phyloP scores from a whole-genome alignment of 1,140 invertebrate species.

The Spodoptera litura region DNA sequence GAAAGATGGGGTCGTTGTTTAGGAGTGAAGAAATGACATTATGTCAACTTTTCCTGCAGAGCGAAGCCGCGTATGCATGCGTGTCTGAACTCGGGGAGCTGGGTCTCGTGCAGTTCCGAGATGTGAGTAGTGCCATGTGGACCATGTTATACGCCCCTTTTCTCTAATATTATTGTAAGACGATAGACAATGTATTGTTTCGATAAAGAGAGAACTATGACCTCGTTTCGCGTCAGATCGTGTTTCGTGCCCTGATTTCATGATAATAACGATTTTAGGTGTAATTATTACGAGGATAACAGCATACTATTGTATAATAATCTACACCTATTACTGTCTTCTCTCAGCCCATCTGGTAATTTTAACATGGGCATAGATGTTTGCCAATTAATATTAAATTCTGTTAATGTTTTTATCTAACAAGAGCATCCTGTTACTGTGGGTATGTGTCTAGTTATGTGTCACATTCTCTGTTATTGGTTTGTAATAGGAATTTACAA shows the following conservation, averaged over 20 bases:
- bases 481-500: too few relatives aligned
- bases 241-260: constrained; percentile 46
- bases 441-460: too few relatives aligned
- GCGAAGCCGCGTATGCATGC: constrained; percentile 97
- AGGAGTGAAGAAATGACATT: constrained; percentile 97
- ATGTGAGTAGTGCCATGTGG: constrained; percentile 89
- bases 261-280: background rate
- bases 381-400: too few relatives aligned
- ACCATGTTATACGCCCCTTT: constrained; percentile 59
- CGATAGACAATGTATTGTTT: background rate
- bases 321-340: background rate
- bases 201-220: constrained; percentile 49
- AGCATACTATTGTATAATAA: background rate
- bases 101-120: constrained; percentile 97
- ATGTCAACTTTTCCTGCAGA: constrained; percentile 96
- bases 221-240: constrained; percentile 49
- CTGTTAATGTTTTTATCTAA: too few relatives aligned
- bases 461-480: too few relatives aligned
- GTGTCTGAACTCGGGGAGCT: constrained; percentile 97
- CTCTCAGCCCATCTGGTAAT: too few relatives aligned
- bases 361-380: too few relatives aligned
- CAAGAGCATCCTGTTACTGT: too few relatives aligned
- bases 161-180: background rate
- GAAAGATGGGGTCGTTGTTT: constrained; percentile 92
- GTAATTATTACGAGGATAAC: too few relatives aligned